These are phyloP conservation scores for Pseudanteris insignis DNA, from an alignment of 2,888 invertebrate species.

Conservation along the genomic window DNA sequence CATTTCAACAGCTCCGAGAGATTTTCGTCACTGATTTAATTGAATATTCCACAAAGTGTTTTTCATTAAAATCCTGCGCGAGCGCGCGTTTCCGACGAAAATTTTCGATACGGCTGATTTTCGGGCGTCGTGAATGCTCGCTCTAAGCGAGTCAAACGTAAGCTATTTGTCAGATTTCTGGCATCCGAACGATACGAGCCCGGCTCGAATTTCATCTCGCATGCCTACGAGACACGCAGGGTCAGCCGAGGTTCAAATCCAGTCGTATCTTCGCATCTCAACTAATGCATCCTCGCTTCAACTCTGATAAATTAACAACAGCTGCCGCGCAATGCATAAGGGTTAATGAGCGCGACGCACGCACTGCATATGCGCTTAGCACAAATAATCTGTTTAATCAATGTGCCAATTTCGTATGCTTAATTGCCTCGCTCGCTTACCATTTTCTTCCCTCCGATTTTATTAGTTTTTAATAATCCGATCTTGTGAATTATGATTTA, in stretches of 20 bases:
- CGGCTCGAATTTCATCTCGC: slow-evolving; percentile 35
- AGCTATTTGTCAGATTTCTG: slow-evolving; percentile 34
- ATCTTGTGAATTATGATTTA: not conserved
- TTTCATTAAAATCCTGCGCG: slow-evolving; percentile 22
- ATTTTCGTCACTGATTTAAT: slow-evolving; percentile 24
- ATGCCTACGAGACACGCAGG: slow-evolving; percentile 17
- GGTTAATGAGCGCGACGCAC: slow-evolving; percentile 35
- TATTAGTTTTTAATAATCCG: slow-evolving; percentile 7
- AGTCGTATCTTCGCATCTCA: slow-evolving; percentile 37
- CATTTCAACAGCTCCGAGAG: slow-evolving; percentile 24
- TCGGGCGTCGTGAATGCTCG: not conserved
- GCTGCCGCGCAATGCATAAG: slow-evolving; percentile 46
- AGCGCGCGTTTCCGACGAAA: no score
- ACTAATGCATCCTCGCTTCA: slow-evolving; percentile 31
- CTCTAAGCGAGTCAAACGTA: slow-evolving; percentile 3
- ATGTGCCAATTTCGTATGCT: slow-evolving; percentile 27
- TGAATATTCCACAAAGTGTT: slow-evolving; percentile 31
- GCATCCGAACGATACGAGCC: slow-evolving; percentile 26
- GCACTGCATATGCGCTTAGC: slow-evolving; percentile 27
- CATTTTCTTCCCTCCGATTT: slow-evolving; percentile 2
- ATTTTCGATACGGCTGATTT: slow-evolving; percentile 9
- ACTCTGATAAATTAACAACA: slow-evolving; percentile 51
- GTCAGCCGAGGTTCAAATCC: slow-evolving; percentile 14
- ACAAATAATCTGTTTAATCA: slow-evolving; percentile 32
- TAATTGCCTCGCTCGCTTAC: slow-evolving; percentile 22